phyloP scores from a whole-genome alignment of 2,797 vertebrate species.

The Pelochelys cantorii region DNA sequence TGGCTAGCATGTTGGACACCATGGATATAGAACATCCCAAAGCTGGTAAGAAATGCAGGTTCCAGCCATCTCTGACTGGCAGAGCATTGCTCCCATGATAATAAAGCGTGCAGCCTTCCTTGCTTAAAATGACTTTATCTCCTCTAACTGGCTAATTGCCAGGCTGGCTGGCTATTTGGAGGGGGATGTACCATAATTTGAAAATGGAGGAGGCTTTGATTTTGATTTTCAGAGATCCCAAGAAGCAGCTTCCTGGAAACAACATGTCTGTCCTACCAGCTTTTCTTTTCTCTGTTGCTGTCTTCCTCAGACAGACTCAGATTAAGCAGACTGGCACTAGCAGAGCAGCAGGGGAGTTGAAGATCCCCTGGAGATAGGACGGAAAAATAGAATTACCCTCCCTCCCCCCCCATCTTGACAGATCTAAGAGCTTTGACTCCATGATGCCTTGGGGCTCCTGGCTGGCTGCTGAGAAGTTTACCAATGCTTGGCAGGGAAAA shows the following conservation, averaged over 20 bases:
- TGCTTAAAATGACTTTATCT: background rate
- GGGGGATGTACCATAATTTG: accelerated
- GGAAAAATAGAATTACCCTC: slow-evolving; percentile 11
- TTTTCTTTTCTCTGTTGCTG: background rate
- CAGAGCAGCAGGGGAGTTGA: slow-evolving; percentile 1
- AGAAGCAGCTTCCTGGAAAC: background rate
- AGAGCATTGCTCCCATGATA: background rate
- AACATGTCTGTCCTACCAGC: background rate
- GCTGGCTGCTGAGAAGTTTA: background rate
- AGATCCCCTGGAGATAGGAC: background rate
- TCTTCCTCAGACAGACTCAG: background rate
- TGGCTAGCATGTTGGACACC: no score
- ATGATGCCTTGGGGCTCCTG: background rate
- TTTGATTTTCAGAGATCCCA: background rate
- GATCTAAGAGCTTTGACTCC: background rate
- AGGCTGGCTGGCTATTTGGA: background rate
- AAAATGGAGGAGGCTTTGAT: background rate
- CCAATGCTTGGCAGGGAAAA: background rate
- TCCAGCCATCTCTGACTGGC: background rate
- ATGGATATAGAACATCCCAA: background rate
- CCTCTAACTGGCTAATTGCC: background rate
- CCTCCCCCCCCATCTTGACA: background rate
- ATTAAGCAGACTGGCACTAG: slow-evolving; percentile 4
- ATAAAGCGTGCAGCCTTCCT: background rate
- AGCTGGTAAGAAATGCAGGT: background rate